Conservation (phyloP, 2,797 vertebrate species). For the Dipus sagitta region DNA sequence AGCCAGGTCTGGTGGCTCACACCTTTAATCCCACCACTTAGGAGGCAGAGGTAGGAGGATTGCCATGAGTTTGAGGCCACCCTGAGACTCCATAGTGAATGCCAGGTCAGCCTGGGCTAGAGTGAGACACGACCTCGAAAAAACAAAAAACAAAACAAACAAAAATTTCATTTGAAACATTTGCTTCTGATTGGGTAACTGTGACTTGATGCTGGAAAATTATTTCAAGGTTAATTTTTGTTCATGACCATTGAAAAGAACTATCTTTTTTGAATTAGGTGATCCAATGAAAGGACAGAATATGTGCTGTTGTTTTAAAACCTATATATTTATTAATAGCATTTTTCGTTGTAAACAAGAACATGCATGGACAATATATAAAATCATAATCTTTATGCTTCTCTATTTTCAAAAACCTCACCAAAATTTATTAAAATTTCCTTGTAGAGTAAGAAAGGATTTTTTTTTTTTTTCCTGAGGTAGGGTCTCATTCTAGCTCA, state of each 20-base stretch:
- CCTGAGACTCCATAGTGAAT: too few species aligned
- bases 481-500: too few species aligned
- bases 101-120: too few species aligned
- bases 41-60: too few species aligned
- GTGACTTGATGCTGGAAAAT: slow-evolving; percentile 65
- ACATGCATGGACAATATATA: neutral
- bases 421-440: neutral
- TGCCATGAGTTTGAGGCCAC: too few species aligned
- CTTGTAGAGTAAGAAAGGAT: neutral
- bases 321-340: neutral
- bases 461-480: too few species aligned
- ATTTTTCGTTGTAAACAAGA: neutral
- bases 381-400: neutral
- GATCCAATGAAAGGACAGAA: neutral
- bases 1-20: neutral
- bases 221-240: neutral
- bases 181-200: slow-evolving; percentile 79
- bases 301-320: slow-evolving; percentile 20
- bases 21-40: too few species aligned
- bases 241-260: slow-evolving; percentile 52
- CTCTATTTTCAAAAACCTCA: slow-evolving; percentile 34
- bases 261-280: neutral
- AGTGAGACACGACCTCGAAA: too few species aligned
- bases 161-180: slow-evolving; percentile 74
- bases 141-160: neutral